These are phyloP conservation scores for Geotrypetes seraphini DNA, from an alignment of 2,797 vertebrate species.

Conservation along the genomic window DNA sequence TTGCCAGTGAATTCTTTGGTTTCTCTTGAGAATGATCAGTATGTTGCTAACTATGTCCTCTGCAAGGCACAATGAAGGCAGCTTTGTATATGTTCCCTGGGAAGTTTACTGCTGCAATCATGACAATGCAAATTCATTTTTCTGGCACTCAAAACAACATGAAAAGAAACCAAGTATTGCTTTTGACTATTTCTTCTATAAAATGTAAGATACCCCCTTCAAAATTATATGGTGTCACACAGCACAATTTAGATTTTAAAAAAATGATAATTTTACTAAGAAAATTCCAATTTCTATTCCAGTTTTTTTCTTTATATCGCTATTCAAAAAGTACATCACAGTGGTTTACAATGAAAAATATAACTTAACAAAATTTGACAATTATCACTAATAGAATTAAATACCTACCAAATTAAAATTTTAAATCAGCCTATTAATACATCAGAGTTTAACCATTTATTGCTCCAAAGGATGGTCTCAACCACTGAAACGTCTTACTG, in stretches of 20 bases:
- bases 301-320: no score
- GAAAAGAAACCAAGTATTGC: slow-evolving; percentile 47
- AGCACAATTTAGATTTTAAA: slow-evolving; percentile 44
- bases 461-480: slow-evolving; percentile 28
- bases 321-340: no score
- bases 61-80: slow-evolving; percentile 42
- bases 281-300: no score
- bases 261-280: slow-evolving; percentile 56
- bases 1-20: background rate
- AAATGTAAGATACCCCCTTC: slow-evolving; percentile 53
- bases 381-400: no score
- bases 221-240: slow-evolving; percentile 62
- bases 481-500: slow-evolving; percentile 31
- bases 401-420: no score
- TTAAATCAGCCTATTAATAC: no score
- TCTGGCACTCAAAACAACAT: slow-evolving; percentile 42
- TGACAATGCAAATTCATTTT: slow-evolving; percentile 48
- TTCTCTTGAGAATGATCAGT: slow-evolving; percentile 16
- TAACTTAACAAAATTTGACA: no score
- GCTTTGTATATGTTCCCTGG: slow-evolving; percentile 36
- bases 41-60: slow-evolving; percentile 23
- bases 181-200: slow-evolving; percentile 46
- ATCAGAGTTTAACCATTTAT: slow-evolving; percentile 49
- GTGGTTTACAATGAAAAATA: no score
- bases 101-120: slow-evolving; percentile 54